Evolutionary conservation across 2,797 vertebrate species (phyloP).

Genomic region (Xenopus petersii): DNA sequence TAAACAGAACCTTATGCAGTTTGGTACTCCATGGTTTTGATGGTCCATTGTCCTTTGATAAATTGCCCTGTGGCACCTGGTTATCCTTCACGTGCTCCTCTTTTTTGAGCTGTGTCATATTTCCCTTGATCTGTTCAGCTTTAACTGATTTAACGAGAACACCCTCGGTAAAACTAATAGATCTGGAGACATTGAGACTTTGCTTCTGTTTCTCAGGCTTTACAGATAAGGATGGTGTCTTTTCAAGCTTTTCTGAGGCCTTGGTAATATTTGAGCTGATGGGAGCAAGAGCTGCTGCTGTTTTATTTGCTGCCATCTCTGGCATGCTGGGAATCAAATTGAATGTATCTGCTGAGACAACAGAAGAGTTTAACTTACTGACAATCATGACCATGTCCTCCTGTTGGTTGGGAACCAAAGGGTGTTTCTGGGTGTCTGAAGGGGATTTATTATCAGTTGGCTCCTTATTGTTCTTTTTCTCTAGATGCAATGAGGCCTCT

Average conservation of each 20-base stretch:
- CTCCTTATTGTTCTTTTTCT: too few relatives aligned
- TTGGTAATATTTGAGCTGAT: background rate
- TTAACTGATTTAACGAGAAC: background rate
- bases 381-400: slow-evolving; percentile 30
- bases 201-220: background rate
- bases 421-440: too few relatives aligned
- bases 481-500: too few relatives aligned
- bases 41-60: background rate
- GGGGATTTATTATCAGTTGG: too few relatives aligned
- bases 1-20: slow-evolving; percentile 73
- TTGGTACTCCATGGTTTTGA: background rate
- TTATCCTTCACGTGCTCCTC: background rate
- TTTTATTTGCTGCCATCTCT: background rate
- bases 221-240: background rate
- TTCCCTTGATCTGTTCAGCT: background rate
- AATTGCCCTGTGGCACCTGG: background rate
- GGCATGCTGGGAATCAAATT: background rate
- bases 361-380: slow-evolving; percentile 13
- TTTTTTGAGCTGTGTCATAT: too few relatives aligned
- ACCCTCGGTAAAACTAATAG: background rate
- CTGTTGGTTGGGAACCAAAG: too few relatives aligned
- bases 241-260: background rate
- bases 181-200: slow-evolving; percentile 1
- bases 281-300: background rate
- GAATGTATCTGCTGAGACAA: background rate